Conservation (phyloP, 2,797 vertebrate genomes). For the Myripristis jacobus region DNA sequence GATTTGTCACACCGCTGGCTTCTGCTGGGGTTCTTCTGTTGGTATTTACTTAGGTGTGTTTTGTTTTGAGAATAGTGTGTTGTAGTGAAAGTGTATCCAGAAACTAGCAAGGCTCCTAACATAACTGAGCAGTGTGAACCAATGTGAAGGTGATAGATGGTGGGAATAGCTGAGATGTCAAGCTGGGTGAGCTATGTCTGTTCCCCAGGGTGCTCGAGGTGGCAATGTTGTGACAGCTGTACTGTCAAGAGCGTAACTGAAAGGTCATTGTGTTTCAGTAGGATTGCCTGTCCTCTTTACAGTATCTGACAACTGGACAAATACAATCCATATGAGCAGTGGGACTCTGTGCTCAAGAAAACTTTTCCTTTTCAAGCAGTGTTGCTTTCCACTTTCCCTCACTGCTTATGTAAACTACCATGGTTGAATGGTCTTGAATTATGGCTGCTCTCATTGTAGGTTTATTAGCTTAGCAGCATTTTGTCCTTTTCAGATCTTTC, state of each 20-base stretch:
- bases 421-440: background rate
- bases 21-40: conserved; percentile 6
- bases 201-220: conserved; percentile 9
- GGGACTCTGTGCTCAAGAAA: background rate
- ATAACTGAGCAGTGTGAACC: conserved; percentile 46
- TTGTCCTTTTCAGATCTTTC: background rate
- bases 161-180: conserved; percentile 50
- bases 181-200: conserved; percentile 35
- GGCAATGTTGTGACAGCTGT: conserved; percentile 67
- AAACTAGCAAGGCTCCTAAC: conserved; percentile 28
- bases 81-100: conserved; percentile 21
- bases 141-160: conserved; percentile 45
- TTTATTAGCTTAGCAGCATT: background rate
- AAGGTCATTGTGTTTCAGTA: conserved; percentile 41
- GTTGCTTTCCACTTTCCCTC: background rate
- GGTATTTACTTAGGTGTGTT: background rate
- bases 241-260: conserved; percentile 25
- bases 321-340: conserved; percentile 1
- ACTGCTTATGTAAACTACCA: too few relatives aligned
- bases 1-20: conserved; percentile 12
- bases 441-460: too few relatives aligned
- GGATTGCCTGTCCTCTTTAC: conserved; percentile 9
- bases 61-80: conserved; percentile 12
- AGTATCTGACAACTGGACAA: conserved; percentile 25
- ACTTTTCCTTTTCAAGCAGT: background rate